Base-by-base conservation (phyloP, 2,888 invertebrate genomes). In the Oligia strigilis region DNA sequence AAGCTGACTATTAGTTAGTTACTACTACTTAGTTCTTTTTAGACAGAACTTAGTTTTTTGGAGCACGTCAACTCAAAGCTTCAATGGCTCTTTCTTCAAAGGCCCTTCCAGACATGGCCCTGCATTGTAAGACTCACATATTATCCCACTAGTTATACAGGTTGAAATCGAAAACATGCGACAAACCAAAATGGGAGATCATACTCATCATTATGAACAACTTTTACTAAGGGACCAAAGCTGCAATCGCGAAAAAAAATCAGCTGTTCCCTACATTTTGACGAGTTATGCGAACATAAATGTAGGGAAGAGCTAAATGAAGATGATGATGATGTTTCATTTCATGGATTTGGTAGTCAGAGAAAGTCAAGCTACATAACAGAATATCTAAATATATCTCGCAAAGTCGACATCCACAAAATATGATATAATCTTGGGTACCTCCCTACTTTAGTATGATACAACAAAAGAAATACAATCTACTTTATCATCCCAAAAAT, bases 381-480 rank as follows among this genome's bases (percentile, higher is more conserved):
- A 62, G 23, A 74, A 60, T 66, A 23, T 71, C 52, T n/a, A 46
- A 72, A 72, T 40, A 66, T 17, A 73, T 60, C 40, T 67, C 40
- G 46, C 55, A 67, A 78, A 81, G 36, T 70, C 14, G 23, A 72
- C 65, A 78, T 69, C 46, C 60, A 60, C 62, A 72, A 71, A 81
- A 82, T 76, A 83, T 80, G 64, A 84, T 80, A 80, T 80, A 75
- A 80, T 65, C 55, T 58, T 13, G 46, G 72, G 64, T 82, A 79
- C 19, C 8, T 82, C 77, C 17, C 17, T 64, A 64, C 46, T 71
- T 65, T 17, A 55, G 73, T 77, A 80, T 72, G 71, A 80, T 76
- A 83, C 81, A 88, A 89, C 86, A 89, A 90, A 60, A 85, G 84
- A 87, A 88, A 89, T 75, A 88, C 84, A 87, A 90, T 90, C 85